Conservation (phyloP, 2,113 vertebrate genomes). For the Esox niger region DNA sequence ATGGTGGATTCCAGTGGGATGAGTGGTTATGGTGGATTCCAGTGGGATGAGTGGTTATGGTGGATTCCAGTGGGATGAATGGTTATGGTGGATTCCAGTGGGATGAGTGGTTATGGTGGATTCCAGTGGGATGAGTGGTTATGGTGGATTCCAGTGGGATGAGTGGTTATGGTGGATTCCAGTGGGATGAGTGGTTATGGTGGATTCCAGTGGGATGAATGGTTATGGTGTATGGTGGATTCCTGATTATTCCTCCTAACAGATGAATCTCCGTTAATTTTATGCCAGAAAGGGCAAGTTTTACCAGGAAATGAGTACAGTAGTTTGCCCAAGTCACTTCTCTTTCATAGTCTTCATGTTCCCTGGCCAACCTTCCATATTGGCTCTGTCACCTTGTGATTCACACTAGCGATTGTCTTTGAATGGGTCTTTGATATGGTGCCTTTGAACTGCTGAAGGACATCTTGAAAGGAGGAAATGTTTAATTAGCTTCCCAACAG, state of each 20-base stretch:
- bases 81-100: no score
- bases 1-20: constrained; percentile 3
- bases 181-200: no score
- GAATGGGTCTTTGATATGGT: constrained; percentile 65
- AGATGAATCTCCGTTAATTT: constrained; percentile 23
- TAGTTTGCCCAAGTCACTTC: constrained; percentile 32
- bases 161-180: no score
- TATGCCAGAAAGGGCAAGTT: constrained; percentile 23
- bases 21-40: no score
- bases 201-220: background rate
- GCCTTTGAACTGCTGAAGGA: constrained; percentile 72
- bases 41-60: no score
- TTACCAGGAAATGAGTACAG: constrained; percentile 18
- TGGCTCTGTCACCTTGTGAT: constrained; percentile 44
- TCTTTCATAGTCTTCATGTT: constrained; percentile 48
- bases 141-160: no score
- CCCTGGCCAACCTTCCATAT: constrained; percentile 13
- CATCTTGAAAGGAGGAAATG: constrained; percentile 58
- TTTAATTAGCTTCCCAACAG: constrained; percentile 66
- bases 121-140: no score
- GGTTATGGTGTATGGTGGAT: no score
- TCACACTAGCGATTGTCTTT: constrained; percentile 59
- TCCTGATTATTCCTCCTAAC: background rate
- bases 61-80: no score
- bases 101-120: no score